Percentiles rank a stretch among this genome's conserved stretches.
Conservation (phyloP, 2,888 invertebrate genomes). For the Amaurobius ferox region DNA sequence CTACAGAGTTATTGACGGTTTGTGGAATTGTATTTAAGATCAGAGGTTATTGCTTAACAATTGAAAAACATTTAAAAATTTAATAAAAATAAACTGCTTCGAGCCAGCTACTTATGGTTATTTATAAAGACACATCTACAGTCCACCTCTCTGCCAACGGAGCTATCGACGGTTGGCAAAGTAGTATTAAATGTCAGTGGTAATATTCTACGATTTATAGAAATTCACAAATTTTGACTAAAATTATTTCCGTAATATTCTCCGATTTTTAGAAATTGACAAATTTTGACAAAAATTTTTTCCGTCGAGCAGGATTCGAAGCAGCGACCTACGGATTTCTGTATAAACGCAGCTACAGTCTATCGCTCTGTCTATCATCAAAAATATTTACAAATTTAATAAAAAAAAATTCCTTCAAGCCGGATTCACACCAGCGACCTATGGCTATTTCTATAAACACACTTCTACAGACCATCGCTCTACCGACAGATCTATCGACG, state of each 20-base stretch:
- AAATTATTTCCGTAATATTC: not conserved
- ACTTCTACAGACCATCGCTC: conserved; percentile 29
- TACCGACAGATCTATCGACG: conserved; percentile 32
- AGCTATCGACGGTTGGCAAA: conserved; percentile 60
- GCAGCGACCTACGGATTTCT: too few species aligned
- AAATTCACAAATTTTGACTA: not conserved
- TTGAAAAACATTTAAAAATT: too few species aligned
- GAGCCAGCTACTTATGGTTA: not conserved
- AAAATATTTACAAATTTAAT: too few species aligned
- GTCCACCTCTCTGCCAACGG: conserved; percentile 69
- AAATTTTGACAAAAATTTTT: not conserved
- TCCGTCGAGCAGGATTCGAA: not conserved
- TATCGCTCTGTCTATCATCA: too few species aligned
- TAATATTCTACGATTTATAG: too few species aligned
- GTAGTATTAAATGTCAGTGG: too few species aligned
- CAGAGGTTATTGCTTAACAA: too few species aligned
- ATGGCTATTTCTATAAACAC: not conserved
- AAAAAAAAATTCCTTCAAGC: not conserved
- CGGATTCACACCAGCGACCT: not conserved
- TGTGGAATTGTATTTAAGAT: too few species aligned
- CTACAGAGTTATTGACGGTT: too few species aligned
- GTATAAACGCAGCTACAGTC: too few species aligned
- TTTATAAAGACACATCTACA: conserved; percentile 21
- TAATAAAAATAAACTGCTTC: too few species aligned
- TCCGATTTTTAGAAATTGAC: not conserved